Base-by-base conservation (phyloP, 2,113 vertebrate species). In the Brevimyrus niger region DNA sequence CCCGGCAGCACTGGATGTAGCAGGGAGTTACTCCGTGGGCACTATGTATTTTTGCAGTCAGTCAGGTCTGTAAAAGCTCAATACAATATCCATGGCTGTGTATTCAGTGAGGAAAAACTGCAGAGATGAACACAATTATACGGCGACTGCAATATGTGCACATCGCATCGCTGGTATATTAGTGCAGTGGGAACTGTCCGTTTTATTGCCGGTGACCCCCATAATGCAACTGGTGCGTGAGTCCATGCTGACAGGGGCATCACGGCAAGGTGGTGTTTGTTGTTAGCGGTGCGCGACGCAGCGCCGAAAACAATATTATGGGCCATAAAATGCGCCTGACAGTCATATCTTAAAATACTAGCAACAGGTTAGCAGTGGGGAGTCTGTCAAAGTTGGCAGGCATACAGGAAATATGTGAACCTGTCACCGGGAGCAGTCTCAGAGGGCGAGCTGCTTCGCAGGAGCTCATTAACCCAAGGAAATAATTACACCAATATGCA, bases 401-500 rank as follows among this genome's bases (percentile, higher is more conserved):
- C 93, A 92, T 95, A 95, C 94, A 94, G 95, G 93, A 97, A 96
- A 94, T 94, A 94, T 93, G 94, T 95, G 96, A 96, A 96, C 96
- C 96, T 96, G 97, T 98, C 97, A 97, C 96, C 94, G 93, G 93
- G 96, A 97, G 95, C 95, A 94, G 96, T 98, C 98, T 98, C 97
- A 93, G 96, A 96, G 97, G 97, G 95, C 91, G 82, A 95, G 92
- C 95, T 95, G 96, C 97, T 97, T 97, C 97, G 95, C 96, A 95
- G 95, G 95, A 97, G 97, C 97, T 97, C 99, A 99, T 99, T 99
- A 99, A 98, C 97, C 97, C 97, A 96, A 94, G 97, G 95, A 99
- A 98, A 98, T 98, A 98, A 99, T 98, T 98, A 97, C 96, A 96
- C 95, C 97, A 97, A 96, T 98, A 98, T 98, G 98, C 97, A 98